Conservation (phyloP, 2,888 invertebrate species). For the Lagria hirta region DNA sequence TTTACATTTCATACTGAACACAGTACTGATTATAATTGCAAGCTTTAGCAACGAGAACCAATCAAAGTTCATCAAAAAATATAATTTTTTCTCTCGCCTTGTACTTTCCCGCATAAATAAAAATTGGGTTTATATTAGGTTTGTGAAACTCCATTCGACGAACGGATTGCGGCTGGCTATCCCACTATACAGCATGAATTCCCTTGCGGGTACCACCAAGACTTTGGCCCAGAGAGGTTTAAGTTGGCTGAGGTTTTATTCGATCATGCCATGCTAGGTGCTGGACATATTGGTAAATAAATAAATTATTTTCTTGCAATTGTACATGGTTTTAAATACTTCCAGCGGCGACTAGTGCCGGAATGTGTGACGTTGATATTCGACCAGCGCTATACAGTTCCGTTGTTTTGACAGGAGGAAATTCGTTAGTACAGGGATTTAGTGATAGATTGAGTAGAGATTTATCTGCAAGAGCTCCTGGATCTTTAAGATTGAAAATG, state of each 20-base stretch:
- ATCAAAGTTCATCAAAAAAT: too few relatives aligned
- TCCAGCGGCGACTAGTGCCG: constrained; percentile 75
- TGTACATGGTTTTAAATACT: constrained; percentile 1
- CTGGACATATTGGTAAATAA: constrained; percentile 72
- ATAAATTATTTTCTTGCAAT: background rate
- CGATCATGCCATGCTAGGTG: constrained; percentile 91
- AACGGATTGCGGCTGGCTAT: constrained; percentile 79
- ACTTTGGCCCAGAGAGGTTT: constrained; percentile 92
- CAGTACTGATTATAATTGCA: too few relatives aligned
- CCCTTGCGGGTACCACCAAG: constrained; percentile 96
- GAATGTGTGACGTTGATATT: constrained; percentile 98
- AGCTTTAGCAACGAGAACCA: too few relatives aligned
- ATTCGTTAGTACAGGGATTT: constrained; percentile 89
- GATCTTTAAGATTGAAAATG: constrained; percentile 91
- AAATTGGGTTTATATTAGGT: constrained; percentile 40
- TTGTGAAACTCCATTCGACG: constrained; percentile 90
- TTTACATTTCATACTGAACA: too few relatives aligned
- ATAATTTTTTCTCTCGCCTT: too few relatives aligned
- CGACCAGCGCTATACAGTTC: constrained; percentile 93
- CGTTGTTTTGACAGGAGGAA: constrained; percentile 94
- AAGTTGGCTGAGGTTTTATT: constrained; percentile 93
- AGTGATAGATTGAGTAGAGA: constrained; percentile 90
- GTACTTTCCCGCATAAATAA: constrained; percentile 4
- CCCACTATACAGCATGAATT: constrained; percentile 97
- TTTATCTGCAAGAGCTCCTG: constrained; percentile 82